A percentile compares a stretch with the other conserved stretches of the same genome.
Evolutionary conservation across 2,888 invertebrate genomes (phyloP).

Genomic region (Diaprepes abbreviatus): DNA sequence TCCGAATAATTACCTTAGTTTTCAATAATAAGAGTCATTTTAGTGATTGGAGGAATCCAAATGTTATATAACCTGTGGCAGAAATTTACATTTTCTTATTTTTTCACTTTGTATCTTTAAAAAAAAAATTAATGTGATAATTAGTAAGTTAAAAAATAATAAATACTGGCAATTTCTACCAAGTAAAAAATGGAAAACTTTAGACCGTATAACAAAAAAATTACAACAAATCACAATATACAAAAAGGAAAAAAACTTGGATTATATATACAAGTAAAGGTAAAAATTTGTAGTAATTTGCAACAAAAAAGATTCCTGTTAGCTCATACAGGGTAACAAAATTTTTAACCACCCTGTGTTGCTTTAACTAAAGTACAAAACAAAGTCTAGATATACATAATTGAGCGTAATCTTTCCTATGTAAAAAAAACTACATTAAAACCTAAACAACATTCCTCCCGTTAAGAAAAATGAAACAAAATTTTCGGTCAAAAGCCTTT

Average conservation of each 20-base stretch:
- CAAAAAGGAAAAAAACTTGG: background rate
- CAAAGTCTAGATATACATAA: background rate
- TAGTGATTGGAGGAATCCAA: no score
- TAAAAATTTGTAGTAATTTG: background rate
- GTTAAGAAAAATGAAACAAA: background rate
- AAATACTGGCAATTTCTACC: no score
- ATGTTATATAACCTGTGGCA: no score
- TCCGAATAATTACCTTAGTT: no score
- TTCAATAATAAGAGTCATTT: no score
- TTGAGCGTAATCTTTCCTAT: conserved; percentile 6
- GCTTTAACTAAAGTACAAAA: no score
- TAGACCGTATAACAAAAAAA: conserved; percentile 11
- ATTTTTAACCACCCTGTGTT: no score
- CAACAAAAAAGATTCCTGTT: conserved; percentile 1
- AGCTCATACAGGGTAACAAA: background rate
- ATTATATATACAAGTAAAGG: background rate
- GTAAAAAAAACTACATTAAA: background rate
- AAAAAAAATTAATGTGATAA: no score
- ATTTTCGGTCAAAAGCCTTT: conserved; percentile 27
- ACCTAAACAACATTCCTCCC: no score
- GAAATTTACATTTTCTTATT: no score
- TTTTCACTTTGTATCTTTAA: no score
- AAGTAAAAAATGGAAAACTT: conserved; percentile 1
- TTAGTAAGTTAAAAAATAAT: no score
- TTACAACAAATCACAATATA: background rate